These are phyloP conservation scores for Sternotherus odoratus DNA, from an alignment of 2,797 vertebrate species.

Conservation along the genomic window DNA sequence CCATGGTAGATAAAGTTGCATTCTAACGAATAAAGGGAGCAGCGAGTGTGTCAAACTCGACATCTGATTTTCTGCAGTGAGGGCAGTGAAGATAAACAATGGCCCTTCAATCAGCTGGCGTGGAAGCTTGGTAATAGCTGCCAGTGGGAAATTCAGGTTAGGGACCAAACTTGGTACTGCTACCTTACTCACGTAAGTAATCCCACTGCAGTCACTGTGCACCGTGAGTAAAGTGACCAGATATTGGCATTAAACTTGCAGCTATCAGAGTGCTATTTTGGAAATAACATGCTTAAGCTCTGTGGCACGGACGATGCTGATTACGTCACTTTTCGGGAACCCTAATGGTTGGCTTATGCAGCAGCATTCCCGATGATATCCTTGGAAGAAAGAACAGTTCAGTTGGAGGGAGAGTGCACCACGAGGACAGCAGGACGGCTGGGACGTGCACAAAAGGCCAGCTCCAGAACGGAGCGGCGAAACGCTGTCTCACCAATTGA, in stretches of 20 bases:
- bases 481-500: not conserved
- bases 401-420: not conserved
- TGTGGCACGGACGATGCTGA: not conserved
- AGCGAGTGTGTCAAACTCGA: not conserved
- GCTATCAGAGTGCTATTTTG: not conserved
- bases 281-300: not conserved
- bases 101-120: not conserved
- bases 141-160: not conserved
- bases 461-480: not conserved
- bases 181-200: not conserved
- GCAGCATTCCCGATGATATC: not conserved
- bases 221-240: not conserved
- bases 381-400: not conserved
- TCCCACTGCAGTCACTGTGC: not conserved
- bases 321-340: not conserved
- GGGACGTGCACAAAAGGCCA: slow-evolving; percentile 27
- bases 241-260: not conserved
- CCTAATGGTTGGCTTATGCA: not conserved
- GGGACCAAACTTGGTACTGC: not conserved
- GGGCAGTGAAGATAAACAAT: not conserved
- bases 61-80: not conserved
- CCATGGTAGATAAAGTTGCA: not conserved
- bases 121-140: not conserved
- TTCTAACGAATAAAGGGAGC: not conserved
- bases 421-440: fast-evolving